Evolutionary conservation across 2,113 vertebrate species (phyloP).

Genomic region (Neoarius graeffei): DNA sequence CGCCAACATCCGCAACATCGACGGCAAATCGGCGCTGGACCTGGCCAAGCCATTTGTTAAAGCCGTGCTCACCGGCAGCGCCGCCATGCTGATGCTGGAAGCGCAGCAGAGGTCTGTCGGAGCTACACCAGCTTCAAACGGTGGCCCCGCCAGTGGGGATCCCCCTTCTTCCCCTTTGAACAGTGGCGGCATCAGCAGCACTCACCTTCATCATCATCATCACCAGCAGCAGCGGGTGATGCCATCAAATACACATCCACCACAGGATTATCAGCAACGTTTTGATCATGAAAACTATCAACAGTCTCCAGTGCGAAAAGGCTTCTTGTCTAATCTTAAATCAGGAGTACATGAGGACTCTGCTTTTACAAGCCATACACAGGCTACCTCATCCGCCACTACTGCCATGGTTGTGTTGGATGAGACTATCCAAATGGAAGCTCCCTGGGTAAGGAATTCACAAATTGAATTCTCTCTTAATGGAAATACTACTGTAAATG

Average conservation of each 20-base stretch:
- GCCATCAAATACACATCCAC: slow-evolving; percentile 61
- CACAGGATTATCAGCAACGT: slow-evolving; percentile 55
- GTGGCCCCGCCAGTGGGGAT: slow-evolving; percentile 69
- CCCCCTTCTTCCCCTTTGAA: slow-evolving; percentile 71
- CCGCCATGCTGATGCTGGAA: no score
- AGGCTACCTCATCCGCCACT: slow-evolving; percentile 63
- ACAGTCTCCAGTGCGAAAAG: slow-evolving; percentile 68
- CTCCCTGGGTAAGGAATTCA: no score
- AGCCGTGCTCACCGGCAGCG: slow-evolving; percentile 87
- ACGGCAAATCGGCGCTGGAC: slow-evolving; percentile 96
- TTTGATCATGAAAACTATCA: slow-evolving; percentile 62
- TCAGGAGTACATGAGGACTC: slow-evolving; percentile 62
- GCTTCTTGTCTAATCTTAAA: slow-evolving; percentile 43
- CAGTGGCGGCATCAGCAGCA: slow-evolving; percentile 63
- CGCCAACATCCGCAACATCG: slow-evolving; percentile 98
- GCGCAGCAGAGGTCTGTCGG: slow-evolving; percentile 58
- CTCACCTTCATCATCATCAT: slow-evolving; percentile 64
- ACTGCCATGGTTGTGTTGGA: slow-evolving; percentile 28
- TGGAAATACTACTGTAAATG: no score
- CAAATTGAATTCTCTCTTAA: no score
- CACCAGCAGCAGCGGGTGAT: slow-evolving; percentile 49
- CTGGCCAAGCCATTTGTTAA: slow-evolving; percentile 96
- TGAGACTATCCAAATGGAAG: no score
- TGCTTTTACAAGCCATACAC: slow-evolving; percentile 61
- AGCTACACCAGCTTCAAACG: slow-evolving; percentile 63